These are phyloP conservation scores for Pseudolaguvia tuberculata DNA, from an alignment of 2,113 vertebrate species.

Conservation along the genomic window DNA sequence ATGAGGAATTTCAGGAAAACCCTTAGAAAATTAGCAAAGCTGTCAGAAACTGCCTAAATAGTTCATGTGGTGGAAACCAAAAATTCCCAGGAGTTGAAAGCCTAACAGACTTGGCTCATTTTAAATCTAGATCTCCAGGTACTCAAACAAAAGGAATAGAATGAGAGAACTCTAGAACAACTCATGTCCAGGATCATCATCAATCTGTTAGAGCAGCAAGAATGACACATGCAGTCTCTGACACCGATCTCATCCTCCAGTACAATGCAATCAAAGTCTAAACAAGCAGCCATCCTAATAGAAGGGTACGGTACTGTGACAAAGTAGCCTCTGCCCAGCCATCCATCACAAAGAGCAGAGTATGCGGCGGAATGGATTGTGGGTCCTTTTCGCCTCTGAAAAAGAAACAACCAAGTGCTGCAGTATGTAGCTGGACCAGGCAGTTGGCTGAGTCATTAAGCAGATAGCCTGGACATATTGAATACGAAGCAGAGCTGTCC, in stretches of 20 bases:
- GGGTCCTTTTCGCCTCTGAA: not conserved
- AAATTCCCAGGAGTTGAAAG: slow-evolving; percentile 4
- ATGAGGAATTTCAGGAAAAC: slow-evolving; percentile 47
- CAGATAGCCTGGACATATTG: slow-evolving; percentile 28
- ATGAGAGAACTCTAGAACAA: not conserved
- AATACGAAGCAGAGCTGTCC: slow-evolving; percentile 7
- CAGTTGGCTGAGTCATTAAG: slow-evolving; percentile 23
- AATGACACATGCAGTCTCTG: slow-evolving; percentile 12
- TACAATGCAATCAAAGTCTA: slow-evolving; percentile 54
- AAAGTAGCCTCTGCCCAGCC: not conserved
- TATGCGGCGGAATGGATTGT: not conserved
- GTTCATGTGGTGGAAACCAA: not conserved
- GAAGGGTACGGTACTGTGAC: not conserved
- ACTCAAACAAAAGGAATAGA: not conserved
- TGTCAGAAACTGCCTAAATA: slow-evolving; percentile 2
- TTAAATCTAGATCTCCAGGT: slow-evolving; percentile 3
- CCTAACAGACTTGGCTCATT: not conserved
- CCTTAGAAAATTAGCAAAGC: not conserved
- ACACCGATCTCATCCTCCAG: slow-evolving; percentile 38
- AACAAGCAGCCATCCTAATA: slow-evolving; percentile 39
- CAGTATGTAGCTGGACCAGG: slow-evolving; percentile 27
- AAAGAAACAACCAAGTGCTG: slow-evolving; percentile 20
- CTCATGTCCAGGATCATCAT: not conserved
- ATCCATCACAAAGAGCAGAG: slow-evolving; percentile 20
- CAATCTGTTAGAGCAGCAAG: not conserved